phyloP scores from a whole-genome alignment of 2,888 invertebrate genomes.

The Iphiclides podalirius region DNA sequence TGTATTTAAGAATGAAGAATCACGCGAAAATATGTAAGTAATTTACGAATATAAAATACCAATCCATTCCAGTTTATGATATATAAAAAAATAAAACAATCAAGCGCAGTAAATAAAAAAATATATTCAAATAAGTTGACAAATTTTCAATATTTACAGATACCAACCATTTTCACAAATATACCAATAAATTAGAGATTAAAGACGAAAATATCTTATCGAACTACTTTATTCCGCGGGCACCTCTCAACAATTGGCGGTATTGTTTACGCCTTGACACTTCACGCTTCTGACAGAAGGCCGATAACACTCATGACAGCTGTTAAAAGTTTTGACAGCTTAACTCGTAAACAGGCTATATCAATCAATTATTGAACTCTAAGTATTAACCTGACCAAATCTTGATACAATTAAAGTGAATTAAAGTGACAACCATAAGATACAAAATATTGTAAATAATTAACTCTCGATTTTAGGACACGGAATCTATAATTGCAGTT shows the following conservation, averaged over 20 bases:
- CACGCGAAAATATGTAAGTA: too few relatives aligned
- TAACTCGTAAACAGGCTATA: conserved; percentile 6
- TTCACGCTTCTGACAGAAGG: neutral
- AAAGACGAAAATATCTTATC: conserved; percentile 38
- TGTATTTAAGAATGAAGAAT: too few relatives aligned
- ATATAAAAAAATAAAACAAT: conserved; percentile 31
- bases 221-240: conserved; percentile 21
- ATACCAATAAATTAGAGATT: conserved; percentile 50
- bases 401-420: neutral
- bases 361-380: too few relatives aligned
- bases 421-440: conserved; percentile 1
- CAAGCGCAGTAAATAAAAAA: conserved; percentile 49
- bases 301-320: neutral
- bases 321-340: neutral
- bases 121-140: conserved; percentile 54
- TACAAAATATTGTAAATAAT: neutral
- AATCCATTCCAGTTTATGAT: too few relatives aligned
- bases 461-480: too few relatives aligned
- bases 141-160: conserved; percentile 59
- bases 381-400: too few relatives aligned
- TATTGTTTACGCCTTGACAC: conserved; percentile 4
- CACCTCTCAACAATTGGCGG: conserved; percentile 5
- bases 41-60: too few relatives aligned
- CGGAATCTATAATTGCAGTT: too few relatives aligned
- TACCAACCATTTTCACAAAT: conserved; percentile 54